These are phyloP conservation scores for Lepilemur septentrionalis DNA, from an alignment of 2,797 vertebrate genomes.

Conservation along the genomic window DNA sequence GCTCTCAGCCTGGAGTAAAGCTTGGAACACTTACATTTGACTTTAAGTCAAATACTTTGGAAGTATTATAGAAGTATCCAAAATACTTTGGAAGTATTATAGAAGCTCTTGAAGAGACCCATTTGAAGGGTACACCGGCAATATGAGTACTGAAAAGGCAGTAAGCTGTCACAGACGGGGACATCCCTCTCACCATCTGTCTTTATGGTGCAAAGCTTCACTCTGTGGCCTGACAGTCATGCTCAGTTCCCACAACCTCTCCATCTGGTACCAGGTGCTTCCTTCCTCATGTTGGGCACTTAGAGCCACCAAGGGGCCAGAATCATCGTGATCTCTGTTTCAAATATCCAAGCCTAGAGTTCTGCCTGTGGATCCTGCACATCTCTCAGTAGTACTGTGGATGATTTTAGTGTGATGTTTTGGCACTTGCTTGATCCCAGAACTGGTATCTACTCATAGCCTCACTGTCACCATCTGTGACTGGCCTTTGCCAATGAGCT, in stretches of 20 bases:
- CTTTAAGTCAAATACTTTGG: slow-evolving; percentile 57
- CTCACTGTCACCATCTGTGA: slow-evolving; percentile 58
- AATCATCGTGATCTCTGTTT: not conserved
- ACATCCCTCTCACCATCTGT: slow-evolving; percentile 66
- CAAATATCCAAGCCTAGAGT: slow-evolving; percentile 26
- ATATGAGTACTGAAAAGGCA: slow-evolving; percentile 7
- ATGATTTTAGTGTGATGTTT: not conserved
- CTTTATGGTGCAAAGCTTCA: not conserved
- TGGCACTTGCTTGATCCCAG: slow-evolving; percentile 38
- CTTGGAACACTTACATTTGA: slow-evolving; percentile 33
- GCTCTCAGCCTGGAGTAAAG: not conserved
- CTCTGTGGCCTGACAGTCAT: slow-evolving; percentile 66
- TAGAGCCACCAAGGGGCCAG: not conserved
- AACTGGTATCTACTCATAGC: not conserved
- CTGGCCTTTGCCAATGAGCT: slow-evolving; percentile 42
- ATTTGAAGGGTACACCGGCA: not conserved
- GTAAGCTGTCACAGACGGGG: not conserved
- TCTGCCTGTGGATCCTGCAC: not conserved
- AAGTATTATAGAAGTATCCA: not conserved
- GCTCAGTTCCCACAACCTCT: slow-evolving; percentile 56
- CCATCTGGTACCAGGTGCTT: slow-evolving; percentile 65
- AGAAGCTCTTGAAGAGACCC: not conserved
- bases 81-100: slow-evolving; percentile 25
- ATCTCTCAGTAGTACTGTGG: not conserved
- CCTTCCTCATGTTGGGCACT: not conserved